A percentile compares a stretch with the other conserved stretches of the same genome.
These are phyloP conservation scores for Pocillopora verrucosa DNA, from an alignment of 64 coral and sea anemone species.

Conservation along the genomic window DNA sequence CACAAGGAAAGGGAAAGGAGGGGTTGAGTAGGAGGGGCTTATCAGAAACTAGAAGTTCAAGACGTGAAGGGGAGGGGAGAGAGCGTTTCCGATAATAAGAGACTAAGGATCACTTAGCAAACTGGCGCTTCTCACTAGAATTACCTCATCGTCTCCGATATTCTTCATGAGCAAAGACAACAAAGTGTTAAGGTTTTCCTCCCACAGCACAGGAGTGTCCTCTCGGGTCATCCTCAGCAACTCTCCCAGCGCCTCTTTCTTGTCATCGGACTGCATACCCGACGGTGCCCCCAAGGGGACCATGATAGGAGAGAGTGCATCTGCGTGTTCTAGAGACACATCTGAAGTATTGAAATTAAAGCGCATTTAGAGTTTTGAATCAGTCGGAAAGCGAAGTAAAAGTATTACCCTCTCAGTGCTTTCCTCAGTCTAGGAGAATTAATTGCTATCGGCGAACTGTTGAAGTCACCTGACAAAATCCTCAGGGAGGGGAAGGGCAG, in stretches of 20 bases:
- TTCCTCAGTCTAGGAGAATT: too few relatives aligned
- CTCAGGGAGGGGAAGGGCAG: too few relatives aligned
- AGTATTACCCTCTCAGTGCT: background rate
- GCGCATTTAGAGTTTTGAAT: background rate
- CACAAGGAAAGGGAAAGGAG: too few relatives aligned
- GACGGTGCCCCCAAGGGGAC: constrained; percentile 49
- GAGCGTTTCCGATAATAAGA: too few relatives aligned
- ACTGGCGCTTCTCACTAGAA: background rate
- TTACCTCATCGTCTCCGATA: constrained; percentile 28
- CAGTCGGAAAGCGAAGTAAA: background rate
- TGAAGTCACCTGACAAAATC: too few relatives aligned
- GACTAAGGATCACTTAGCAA: too few relatives aligned
- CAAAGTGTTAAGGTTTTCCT: constrained; percentile 17
- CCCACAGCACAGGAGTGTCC: constrained; percentile 17
- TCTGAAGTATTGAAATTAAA: background rate
- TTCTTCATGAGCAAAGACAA: constrained; percentile 35
- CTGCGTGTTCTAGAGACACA: constrained; percentile 19
- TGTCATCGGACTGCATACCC: constrained; percentile 54
- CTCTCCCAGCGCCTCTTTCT: constrained; percentile 46
- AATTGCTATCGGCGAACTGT: too few relatives aligned
- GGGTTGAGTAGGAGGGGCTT: too few relatives aligned
- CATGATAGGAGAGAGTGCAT: constrained; percentile 15
- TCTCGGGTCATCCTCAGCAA: constrained; percentile 50
- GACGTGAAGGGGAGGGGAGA: too few relatives aligned
- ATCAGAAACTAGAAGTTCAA: too few relatives aligned